Conservation (phyloP, 2,888 invertebrate species). For the Thysanoteuthis rhombus region DNA sequence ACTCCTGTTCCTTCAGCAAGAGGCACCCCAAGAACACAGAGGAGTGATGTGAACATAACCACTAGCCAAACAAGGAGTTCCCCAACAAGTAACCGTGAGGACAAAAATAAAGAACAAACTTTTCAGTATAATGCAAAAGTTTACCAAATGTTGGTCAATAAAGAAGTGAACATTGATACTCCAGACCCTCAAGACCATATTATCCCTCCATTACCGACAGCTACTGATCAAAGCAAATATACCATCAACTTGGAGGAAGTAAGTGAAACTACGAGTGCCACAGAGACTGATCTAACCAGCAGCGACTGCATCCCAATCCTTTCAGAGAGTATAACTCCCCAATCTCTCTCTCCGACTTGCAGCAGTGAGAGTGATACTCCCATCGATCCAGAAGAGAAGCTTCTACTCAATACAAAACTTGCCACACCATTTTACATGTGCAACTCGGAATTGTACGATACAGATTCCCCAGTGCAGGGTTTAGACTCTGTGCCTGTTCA, state of each 20-base stretch:
- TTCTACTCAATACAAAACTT: background rate
- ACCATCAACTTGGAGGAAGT: background rate
- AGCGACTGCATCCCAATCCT: background rate
- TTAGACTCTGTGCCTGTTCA: background rate
- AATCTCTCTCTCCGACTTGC: background rate
- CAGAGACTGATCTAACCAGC: background rate
- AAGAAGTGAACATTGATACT: no score
- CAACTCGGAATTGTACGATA: background rate
- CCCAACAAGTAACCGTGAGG: background rate
- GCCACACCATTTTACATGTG: slow-evolving; percentile 12
- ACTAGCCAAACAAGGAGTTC: background rate
- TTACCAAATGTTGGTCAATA: slow-evolving; percentile 12
- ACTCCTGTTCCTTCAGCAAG: background rate
- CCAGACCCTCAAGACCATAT: background rate
- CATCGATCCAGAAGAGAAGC: background rate
- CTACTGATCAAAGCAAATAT: background rate
- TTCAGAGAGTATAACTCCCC: background rate
- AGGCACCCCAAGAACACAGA: background rate
- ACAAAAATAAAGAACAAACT: background rate
- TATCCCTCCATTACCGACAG: background rate
- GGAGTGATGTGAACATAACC: background rate
- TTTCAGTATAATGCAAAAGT: background rate
- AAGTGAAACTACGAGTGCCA: background rate
- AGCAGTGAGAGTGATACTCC: background rate
- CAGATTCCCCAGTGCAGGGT: background rate